phyloP scores from a whole-genome alignment of 2,888 invertebrate species.

The Sphaeridia pumilis region DNA sequence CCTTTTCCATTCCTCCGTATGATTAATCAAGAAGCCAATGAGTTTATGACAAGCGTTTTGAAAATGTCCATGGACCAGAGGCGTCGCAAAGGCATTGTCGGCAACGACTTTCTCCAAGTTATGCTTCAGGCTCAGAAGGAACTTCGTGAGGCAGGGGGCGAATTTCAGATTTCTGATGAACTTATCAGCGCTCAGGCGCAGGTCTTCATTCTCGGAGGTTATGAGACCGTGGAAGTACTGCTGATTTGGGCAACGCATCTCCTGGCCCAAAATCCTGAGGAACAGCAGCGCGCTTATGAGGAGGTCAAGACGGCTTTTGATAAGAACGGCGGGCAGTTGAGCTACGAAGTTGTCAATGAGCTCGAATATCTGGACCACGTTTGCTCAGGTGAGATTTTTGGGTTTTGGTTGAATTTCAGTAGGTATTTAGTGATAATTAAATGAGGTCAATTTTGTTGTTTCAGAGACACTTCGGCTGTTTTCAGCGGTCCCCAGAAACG shows the following conservation, averaged over 20 bases:
- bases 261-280: conserved; percentile 25
- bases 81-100: no score
- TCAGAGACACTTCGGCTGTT: conserved; percentile 1
- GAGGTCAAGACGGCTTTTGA: conserved; percentile 15
- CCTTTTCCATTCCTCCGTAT: no score
- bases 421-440: neutral
- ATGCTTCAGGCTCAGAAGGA: no score
- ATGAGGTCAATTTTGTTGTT: conserved; percentile 19
- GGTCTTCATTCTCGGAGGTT: conserved; percentile 44
- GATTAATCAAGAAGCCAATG: no score
- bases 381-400: conserved; percentile 2
- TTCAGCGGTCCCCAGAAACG: neutral
- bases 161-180: conserved; percentile 23
- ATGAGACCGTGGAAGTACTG: conserved; percentile 44
- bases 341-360: conserved; percentile 4
- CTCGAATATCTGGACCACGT: conserved; percentile 11
- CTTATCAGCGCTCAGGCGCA: conserved; percentile 39
- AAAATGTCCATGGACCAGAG: no score
- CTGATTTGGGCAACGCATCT: conserved; percentile 39
- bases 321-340: neutral
- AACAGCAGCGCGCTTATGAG: conserved; percentile 23
- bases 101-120: no score
- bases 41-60: no score
- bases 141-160: no score
- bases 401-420: no score